Evolutionary conservation across 2,113 vertebrate genomes (phyloP).

Genomic region (Thalassarche chlororhynchos): DNA sequence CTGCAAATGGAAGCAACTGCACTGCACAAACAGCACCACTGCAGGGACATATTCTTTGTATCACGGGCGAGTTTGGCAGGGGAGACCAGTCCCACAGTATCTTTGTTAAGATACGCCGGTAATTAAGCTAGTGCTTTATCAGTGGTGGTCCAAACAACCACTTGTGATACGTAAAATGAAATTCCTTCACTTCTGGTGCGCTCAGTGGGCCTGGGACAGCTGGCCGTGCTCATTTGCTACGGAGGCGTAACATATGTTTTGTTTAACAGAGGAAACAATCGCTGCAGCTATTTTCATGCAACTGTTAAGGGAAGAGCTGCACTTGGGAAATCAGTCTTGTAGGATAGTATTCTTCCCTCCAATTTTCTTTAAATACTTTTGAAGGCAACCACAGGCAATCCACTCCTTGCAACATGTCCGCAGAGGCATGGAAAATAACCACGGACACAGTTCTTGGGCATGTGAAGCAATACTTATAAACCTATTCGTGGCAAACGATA

Average conservation of each 20-base stretch:
- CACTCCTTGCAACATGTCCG: neutral
- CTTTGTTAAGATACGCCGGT: neutral
- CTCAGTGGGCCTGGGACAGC: neutral
- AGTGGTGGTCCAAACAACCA: neutral
- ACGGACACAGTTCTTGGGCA: neutral
- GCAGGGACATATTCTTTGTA: neutral
- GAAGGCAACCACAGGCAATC: neutral
- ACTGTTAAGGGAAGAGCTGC: neutral
- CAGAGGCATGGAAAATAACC: neutral
- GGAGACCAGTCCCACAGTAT: neutral
- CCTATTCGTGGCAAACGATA: constrained; percentile 41
- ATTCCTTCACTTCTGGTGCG: neutral
- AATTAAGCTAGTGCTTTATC: constrained; percentile 22
- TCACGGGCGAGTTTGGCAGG: neutral
- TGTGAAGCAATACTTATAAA: neutral
- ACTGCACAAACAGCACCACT: neutral
- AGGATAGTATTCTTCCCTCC: neutral
- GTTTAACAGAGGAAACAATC: neutral
- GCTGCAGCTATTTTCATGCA: neutral
- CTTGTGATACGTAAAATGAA: neutral
- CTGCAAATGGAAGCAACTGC: neutral
- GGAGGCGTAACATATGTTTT: neutral
- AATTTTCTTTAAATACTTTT: neutral
- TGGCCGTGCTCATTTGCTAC: neutral
- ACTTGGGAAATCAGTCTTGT: neutral